Evolutionary conservation across 2,797 vertebrate genomes (phyloP).

Genomic region (Helarctos malayanus): DNA sequence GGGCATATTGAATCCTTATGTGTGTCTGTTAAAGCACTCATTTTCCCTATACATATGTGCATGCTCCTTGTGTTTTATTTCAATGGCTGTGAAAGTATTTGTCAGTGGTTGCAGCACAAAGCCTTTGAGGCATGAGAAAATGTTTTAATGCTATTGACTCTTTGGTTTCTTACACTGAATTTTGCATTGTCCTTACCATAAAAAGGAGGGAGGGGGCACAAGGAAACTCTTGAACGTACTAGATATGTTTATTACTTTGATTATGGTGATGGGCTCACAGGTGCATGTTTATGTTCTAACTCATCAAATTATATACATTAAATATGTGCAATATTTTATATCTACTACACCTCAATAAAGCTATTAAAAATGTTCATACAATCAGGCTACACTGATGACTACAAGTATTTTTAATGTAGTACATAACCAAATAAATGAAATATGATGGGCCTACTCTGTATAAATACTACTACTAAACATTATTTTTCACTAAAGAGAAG

Average conservation of each 20-base stretch:
- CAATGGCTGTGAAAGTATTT: neutral
- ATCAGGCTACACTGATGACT: neutral
- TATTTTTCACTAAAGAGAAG: neutral
- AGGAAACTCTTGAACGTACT: neutral
- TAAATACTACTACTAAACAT: neutral
- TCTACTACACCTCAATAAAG: neutral
- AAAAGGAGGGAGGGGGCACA: neutral
- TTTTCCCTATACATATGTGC: neutral
- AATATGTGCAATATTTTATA: neutral
- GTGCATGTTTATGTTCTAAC: neutral
- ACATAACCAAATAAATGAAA: conserved; percentile 2
- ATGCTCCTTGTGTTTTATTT: neutral
- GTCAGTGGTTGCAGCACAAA: neutral
- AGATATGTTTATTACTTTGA: neutral
- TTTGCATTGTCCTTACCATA: neutral
- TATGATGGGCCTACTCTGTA: neutral
- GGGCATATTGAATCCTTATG: neutral
- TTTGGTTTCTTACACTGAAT: neutral
- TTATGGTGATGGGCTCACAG: neutral
- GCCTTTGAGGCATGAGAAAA: neutral
- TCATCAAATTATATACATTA: neutral
- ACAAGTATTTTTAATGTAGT: neutral
- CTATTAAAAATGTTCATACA: neutral
- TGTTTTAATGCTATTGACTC: neutral
- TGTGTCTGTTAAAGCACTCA: neutral